Evolutionary conservation across 1,140 invertebrate genomes (phyloP), one percentile per base, ranked within the genome.

Genomic region (Cardiocondyla obscurior): DNA sequence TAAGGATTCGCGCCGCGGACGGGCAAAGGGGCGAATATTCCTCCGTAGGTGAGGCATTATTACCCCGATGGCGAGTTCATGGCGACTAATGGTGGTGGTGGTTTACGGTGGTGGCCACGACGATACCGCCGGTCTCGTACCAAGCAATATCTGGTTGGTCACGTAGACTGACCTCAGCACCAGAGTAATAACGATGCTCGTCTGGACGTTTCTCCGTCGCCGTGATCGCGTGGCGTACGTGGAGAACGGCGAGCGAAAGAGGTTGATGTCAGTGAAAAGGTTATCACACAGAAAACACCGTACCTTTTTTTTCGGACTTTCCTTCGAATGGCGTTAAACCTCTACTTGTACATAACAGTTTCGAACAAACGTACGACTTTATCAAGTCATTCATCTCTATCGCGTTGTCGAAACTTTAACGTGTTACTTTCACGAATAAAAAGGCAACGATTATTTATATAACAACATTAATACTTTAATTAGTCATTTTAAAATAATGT

Each of bases 161-260:
- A 93, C 92, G 92, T 93, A 93, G 91, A 93, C 92, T 93, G 92
- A 93, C 92, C 92, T 92, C 92, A 92, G 90, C 90, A 91, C 85
- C 89, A 89, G 89, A 76, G 92, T 91, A 93, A 93, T 93, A 93
- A 93, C 91, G 92, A 92, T 88, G 90, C 74, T 84, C 91, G 91
- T 89, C 92, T 91, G 90, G 90, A 91, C 89, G 72, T 90, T 91
- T 86, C 87, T 84, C 49, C 84, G 74, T 91, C 93, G 92, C 44
- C 39, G 72, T 76, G 93, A 92, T 83, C 79, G 60, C 53, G 57
- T 83, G 79, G 60, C 53, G 57, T 83, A 81, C 83, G 81, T 82
- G 74, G 19, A 73, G 44, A 16, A 81, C 28, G 36, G 36, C 46
- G 93, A 92, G 90, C 92, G 91, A 92, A 92, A 91, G 91, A 14